Evolutionary conservation across 2,113 vertebrate species (phyloP), one percentile per base, ranked within the genome.

Genomic region (Myrmophylax atrothorax): DNA sequence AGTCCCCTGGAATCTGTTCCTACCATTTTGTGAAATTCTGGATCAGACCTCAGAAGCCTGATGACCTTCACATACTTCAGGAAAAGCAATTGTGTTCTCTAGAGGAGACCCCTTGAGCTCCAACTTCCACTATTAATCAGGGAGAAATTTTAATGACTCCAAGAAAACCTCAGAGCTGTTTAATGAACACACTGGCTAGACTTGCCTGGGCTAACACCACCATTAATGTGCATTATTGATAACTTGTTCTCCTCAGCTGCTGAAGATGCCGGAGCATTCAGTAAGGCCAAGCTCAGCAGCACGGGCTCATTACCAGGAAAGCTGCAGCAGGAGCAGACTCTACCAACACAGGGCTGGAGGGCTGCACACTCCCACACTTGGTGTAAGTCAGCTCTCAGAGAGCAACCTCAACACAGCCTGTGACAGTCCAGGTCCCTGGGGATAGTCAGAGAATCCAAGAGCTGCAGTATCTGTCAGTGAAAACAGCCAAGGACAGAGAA

Each of bases 271-370:
- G 33, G 20, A 56, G 42, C 19, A 10, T 15, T 11, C 75, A 50
- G 23, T 2, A 10, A 60, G 35, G 35, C 16, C 44, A 46, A 63
- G 40, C 70, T 82, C 82, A 82, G 49, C 75, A 83, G 40, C 63
- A 7, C 0, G 5, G 50, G 55, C n/a, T 90, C 14, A 12, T 42
- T 6, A 16, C 2, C 14, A 46, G 69, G 15, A 49, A 37, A 66
- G 25, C 44, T 68, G 67, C 1, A 3, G 16, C 13, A 74, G 59
- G 24, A 60, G 28, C 52, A 66, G 72, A 18, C 4, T 15, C 29
- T 14, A 3, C 15, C 0, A 1, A 9, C 17, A 37, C 0, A 0
- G 26, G 49, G 40, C 56, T 49, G 24, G 22, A 68, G 28, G 9
- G 63, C 40, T 76, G 29, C 47, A 59, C 0, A 0, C 17, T 38